A percentile compares a stretch with the other conserved stretches of the same genome.
These are phyloP conservation scores for Montifringilla adamsi DNA, from an alignment of 2,113 vertebrate species.

Conservation along the genomic window DNA sequence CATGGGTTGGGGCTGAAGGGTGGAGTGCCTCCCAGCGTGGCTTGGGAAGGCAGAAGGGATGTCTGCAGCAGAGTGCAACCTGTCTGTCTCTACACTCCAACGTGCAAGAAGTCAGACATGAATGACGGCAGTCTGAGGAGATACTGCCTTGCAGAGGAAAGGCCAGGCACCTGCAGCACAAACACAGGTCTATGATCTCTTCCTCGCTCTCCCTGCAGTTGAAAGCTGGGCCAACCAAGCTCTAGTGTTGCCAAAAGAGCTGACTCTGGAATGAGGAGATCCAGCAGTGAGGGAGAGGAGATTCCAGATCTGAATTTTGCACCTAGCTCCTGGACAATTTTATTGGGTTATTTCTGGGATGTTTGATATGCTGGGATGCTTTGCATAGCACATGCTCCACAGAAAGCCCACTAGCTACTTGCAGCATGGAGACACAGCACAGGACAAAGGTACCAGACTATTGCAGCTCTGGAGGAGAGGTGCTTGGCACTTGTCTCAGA, in stretches of 20 bases:
- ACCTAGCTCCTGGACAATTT: background rate
- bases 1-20: background rate
- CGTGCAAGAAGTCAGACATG: background rate
- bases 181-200: rapidly evolving
- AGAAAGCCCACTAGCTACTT: background rate
- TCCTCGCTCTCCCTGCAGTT: background rate
- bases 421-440: background rate
- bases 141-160: background rate
- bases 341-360: background rate
- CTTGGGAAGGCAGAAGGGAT: background rate
- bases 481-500: background rate
- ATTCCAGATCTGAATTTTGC: background rate
- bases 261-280: background rate
- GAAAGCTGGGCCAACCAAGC: background rate
- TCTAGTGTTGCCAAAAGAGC: background rate
- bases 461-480: background rate
- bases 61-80: background rate
- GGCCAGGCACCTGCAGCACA: background rate
- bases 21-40: background rate
- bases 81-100: background rate
- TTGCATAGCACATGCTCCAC: background rate
- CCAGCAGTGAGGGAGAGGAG: background rate
- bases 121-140: background rate
- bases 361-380: background rate
- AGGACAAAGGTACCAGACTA: background rate